Base-by-base conservation (phyloP, 2,113 vertebrate species). In the Epinephelus lanceolatus region DNA sequence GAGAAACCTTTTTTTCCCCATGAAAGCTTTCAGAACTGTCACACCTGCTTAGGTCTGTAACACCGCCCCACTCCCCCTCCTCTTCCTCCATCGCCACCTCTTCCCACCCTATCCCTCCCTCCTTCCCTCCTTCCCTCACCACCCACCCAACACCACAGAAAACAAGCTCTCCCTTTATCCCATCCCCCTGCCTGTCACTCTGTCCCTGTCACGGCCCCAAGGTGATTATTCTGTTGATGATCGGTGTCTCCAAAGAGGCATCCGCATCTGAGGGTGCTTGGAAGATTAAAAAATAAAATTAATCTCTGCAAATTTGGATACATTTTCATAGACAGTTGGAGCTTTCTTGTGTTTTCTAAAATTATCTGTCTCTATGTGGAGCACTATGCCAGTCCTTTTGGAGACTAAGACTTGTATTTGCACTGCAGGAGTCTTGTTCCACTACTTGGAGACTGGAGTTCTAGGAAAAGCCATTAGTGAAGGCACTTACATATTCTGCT, bases 11-110 rank as follows among this genome's bases (percentile, higher is more conserved):
- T 88, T 76, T 87, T 88, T 72, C 83, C 63, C 83, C 72, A 75
- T 81, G 85, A 92, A 92, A 89, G 82, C 92, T 90, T 86, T 92
- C 91, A 90, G 88, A 90, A 76, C 84, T 87, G 91, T 92, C 93
- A 94, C 92, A 94, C 85, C 88, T 90, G 88, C 88, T 93, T 91
- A 88, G 86, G 69, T 89, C 84, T 85, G 75, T 88, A 87, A 86
- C 88, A 80, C 69, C 27, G 1, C 33, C 61, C 18, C 21, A 1
- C 52, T 12, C 6, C 63, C 15, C 11, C 69, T 13, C 18, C 21
- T 40, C 53, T 56, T 33, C 61, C 63, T 59, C 61, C 45, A 30
- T 27, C 59, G 25, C 66, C 61, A 63, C 63, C 71, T 59, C 69
- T 70, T 71, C 59, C 59, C 78, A 66, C 47, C 42, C 72, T 37